Evolutionary conservation across 2,113 vertebrate species (phyloP).

Genomic region (Tinamus guttatus): DNA sequence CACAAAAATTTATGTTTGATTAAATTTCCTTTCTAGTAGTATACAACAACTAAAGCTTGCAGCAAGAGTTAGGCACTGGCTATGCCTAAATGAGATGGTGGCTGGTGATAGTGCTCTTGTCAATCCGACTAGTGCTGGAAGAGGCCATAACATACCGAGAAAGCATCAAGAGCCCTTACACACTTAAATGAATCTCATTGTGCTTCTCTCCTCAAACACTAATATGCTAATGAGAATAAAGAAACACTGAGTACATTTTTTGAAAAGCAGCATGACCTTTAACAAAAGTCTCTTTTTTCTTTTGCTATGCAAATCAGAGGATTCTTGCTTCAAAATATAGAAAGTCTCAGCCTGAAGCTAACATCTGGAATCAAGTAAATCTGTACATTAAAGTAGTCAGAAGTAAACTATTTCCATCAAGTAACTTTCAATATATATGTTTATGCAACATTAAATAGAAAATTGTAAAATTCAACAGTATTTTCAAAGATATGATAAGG

Average conservation of each 20-base stretch:
- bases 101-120: background rate
- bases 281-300: background rate
- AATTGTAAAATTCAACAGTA: background rate
- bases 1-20: background rate
- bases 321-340: constrained; percentile 3
- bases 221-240: background rate
- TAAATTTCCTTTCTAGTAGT: background rate
- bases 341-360: background rate
- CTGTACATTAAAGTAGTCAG: background rate
- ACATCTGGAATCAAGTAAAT: constrained; percentile 6
- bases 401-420: background rate
- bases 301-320: background rate
- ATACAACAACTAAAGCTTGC: background rate
- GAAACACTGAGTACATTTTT: background rate
- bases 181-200: background rate
- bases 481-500: background rate
- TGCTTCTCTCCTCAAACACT: background rate
- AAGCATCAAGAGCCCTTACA: background rate
- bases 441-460: background rate
- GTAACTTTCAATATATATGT: background rate
- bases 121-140: background rate
- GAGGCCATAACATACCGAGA: background rate
- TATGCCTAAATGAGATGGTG: background rate
- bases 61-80: background rate
- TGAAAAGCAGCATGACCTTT: constrained; percentile 45